phyloP scores from a whole-genome alignment of 1,140 invertebrate genomes.

The Frieseomelitta varia region DNA sequence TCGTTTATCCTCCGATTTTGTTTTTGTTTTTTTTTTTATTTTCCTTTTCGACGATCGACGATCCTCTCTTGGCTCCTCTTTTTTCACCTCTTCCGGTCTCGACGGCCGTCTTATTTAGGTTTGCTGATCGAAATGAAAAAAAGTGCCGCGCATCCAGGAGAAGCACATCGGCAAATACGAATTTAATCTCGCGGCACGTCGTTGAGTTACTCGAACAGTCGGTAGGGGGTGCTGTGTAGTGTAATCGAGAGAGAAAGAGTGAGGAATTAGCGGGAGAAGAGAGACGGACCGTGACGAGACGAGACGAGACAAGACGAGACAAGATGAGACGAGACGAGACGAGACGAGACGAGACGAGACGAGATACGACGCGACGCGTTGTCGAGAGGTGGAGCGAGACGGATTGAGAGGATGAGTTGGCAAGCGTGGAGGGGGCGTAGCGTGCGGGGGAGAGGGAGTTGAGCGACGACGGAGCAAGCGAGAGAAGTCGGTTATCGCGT shows the following conservation, averaged over 20 bases:
- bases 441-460: slow-evolving; percentile 56
- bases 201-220: slow-evolving; percentile 76
- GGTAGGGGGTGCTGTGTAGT: slow-evolving; percentile 74
- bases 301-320: background rate
- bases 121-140: slow-evolving; percentile 40
- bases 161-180: slow-evolving; percentile 62
- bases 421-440: slow-evolving; percentile 58
- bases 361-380: slow-evolving; percentile 34
- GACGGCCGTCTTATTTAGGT: slow-evolving; percentile 66
- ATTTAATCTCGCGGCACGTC: slow-evolving; percentile 81
- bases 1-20: slow-evolving; percentile 6
- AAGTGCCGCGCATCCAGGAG: slow-evolving; percentile 44
- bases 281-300: slow-evolving; percentile 33
- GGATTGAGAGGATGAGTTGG: slow-evolving; percentile 57
- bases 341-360: slow-evolving; percentile 46
- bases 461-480: slow-evolving; percentile 63
- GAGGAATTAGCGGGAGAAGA: slow-evolving; percentile 14
- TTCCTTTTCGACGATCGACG: background rate
- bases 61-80: background rate
- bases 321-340: slow-evolving; percentile 59
- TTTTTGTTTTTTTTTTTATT: background rate
- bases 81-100: background rate
- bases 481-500: slow-evolving; percentile 67
- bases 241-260: slow-evolving; percentile 49
- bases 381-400: slow-evolving; percentile 62